Evolutionary conservation across 2,888 invertebrate species (phyloP).

Genomic region (Perithous albicinctus): DNA sequence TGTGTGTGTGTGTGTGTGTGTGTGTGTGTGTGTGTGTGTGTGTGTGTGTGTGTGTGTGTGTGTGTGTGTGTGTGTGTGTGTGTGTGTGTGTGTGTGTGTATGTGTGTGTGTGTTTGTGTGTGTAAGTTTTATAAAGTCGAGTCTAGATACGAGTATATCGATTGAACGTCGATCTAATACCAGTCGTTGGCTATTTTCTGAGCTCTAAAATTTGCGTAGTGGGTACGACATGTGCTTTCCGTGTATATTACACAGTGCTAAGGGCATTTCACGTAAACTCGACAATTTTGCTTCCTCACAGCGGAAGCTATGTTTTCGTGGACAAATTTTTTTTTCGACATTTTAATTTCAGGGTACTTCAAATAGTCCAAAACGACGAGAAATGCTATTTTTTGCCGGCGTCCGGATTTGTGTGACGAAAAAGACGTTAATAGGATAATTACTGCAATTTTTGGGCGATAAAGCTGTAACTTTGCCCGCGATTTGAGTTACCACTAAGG

Average conservation of each 20-base stretch:
- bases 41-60: background rate
- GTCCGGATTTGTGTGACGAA: too few species aligned
- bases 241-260: background rate
- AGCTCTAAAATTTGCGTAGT: conserved; percentile 1
- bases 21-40: background rate
- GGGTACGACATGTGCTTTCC: background rate
- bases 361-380: too few species aligned
- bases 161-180: conserved; percentile 6
- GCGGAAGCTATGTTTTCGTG: background rate
- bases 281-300: background rate
- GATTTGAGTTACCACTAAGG: too few species aligned
- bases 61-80: background rate
- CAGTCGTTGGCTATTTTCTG: background rate
- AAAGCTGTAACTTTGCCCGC: too few species aligned
- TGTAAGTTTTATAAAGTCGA: conserved; percentile 6
- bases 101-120: background rate
- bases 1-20: background rate
- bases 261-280: background rate
- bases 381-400: too few species aligned
- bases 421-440: too few species aligned
- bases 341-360: too few species aligned
- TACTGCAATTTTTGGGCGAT: too few species aligned
- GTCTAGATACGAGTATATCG: conserved; percentile 22
- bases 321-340: background rate
- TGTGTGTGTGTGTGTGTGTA: background rate